A percentile compares a stretch with the other conserved stretches of the same genome.
These are phyloP conservation scores for Chionoecetes opilio DNA, from an alignment of 1,140 invertebrate species.

Conservation along the genomic window DNA sequence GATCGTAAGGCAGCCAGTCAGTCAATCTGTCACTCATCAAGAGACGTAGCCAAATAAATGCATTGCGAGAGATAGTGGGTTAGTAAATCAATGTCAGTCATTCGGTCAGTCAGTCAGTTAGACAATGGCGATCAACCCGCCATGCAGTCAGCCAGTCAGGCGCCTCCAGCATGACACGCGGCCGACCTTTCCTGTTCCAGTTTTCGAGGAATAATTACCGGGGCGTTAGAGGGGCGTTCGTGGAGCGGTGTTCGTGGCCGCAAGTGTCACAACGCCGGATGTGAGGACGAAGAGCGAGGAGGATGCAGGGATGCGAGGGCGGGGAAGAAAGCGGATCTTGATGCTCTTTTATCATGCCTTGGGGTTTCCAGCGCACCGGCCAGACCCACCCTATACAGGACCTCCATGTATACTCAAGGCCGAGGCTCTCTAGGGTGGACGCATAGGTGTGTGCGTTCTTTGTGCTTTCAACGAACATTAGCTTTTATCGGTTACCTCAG, in stretches of 20 bases:
- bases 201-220: not conserved
- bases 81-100: no score
- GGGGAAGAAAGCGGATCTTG: slow-evolving; percentile 25
- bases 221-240: not conserved
- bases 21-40: no score
- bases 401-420: not conserved
- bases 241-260: not conserved
- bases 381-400: not conserved
- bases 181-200: not conserved
- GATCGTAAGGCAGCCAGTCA: no score
- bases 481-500: not conserved
- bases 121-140: not conserved
- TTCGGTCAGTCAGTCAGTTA: no score
- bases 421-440: not conserved
- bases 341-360: not conserved
- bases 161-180: not conserved
- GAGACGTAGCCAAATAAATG: no score
- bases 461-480: not conserved
- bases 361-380: not conserved
- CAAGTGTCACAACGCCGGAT: slow-evolving; percentile 4
- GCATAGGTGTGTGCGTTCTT: not conserved
- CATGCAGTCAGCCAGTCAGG: not conserved
- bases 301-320: not conserved
- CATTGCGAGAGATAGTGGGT: no score
- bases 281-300: not conserved